These are phyloP conservation scores for Clinocottus analis DNA, from an alignment of 2,113 vertebrate species.

Conservation along the genomic window DNA sequence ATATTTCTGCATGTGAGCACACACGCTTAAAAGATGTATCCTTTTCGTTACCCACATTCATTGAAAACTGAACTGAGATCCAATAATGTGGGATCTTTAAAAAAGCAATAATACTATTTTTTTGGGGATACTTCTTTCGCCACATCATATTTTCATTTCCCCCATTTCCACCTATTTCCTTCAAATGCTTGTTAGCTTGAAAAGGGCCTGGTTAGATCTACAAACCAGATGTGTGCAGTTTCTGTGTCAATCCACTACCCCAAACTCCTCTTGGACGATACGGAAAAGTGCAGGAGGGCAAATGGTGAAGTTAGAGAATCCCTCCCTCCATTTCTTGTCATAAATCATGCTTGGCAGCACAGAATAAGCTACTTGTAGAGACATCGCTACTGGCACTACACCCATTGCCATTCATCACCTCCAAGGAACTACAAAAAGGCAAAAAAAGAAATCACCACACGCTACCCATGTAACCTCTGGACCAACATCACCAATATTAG, in stretches of 20 bases:
- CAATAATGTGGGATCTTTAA: conserved; percentile 8
- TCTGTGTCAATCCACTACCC: conserved; percentile 75
- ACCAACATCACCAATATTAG: conserved; percentile 64
- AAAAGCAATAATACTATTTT: conserved; percentile 27
- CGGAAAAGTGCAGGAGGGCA: conserved; percentile 80
- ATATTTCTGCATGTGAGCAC: conserved; percentile 29
- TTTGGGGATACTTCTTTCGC: conserved; percentile 36
- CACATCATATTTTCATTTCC: conserved; percentile 61
- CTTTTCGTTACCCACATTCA: conserved; percentile 18
- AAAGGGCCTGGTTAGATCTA: conserved; percentile 42
- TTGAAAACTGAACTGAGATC: conserved; percentile 18
- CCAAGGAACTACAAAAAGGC: conserved; percentile 74
- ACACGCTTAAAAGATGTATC: conserved; percentile 18
- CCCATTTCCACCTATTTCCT: conserved; percentile 55
- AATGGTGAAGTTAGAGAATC: conserved; percentile 81
- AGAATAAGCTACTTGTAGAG: conserved; percentile 83
- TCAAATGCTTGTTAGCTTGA: conserved; percentile 47
- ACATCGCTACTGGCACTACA: conserved; percentile 81
- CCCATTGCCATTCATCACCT: conserved; percentile 83
- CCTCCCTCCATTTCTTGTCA: conserved; percentile 75
- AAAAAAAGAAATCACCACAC: conserved; percentile 50
- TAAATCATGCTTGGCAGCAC: conserved; percentile 85
- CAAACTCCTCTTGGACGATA: conserved; percentile 72
- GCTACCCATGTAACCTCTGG: conserved; percentile 63
- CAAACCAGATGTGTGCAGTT: conserved; percentile 78